These are phyloP conservation scores for Caranx melampygus DNA, from an alignment of 2,113 vertebrate species.

Conservation along the genomic window DNA sequence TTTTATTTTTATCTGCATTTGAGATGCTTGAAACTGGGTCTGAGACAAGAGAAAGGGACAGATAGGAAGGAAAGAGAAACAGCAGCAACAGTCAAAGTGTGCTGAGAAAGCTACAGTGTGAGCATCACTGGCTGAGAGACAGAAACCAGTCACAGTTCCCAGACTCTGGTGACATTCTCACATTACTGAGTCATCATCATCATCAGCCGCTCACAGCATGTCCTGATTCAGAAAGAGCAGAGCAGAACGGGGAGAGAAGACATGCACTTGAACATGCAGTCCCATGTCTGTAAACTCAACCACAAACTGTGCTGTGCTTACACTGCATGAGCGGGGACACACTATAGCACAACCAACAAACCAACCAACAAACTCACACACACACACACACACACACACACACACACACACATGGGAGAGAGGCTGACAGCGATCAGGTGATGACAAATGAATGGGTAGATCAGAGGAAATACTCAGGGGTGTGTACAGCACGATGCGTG, in stretches of 20 bases:
- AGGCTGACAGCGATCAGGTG: conserved; percentile 31
- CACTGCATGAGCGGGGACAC: background rate
- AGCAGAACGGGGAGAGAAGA: conserved; percentile 46
- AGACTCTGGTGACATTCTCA: conserved; percentile 80
- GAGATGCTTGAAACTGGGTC: conserved; percentile 8
- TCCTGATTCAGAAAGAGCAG: conserved; percentile 64
- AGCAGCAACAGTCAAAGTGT: conserved; percentile 27
- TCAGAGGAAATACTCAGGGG: conserved; percentile 58
- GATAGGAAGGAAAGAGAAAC: conserved; percentile 32
- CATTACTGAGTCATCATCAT: conserved; percentile 79
- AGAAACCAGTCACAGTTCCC: conserved; percentile 70
- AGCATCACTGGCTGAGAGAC: conserved; percentile 52
- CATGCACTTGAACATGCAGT: conserved; percentile 26
- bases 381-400: background rate
- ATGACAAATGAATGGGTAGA: conserved; percentile 61
- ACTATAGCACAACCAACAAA: conserved; percentile 8
- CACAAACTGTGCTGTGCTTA: conserved; percentile 26
- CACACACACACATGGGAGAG: conserved; percentile 11
- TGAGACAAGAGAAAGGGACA: conserved; percentile 10
- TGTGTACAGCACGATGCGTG: conserved; percentile 52
- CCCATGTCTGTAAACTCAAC: conserved; percentile 27
- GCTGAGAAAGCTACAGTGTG: conserved; percentile 41
- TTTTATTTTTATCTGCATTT: conserved; percentile 17
- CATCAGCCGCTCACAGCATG: conserved; percentile 70
- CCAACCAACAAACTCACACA: conserved; percentile 8